Evolutionary conservation across 2,888 invertebrate species (phyloP).

Genomic region (Antheraea yamamai): DNA sequence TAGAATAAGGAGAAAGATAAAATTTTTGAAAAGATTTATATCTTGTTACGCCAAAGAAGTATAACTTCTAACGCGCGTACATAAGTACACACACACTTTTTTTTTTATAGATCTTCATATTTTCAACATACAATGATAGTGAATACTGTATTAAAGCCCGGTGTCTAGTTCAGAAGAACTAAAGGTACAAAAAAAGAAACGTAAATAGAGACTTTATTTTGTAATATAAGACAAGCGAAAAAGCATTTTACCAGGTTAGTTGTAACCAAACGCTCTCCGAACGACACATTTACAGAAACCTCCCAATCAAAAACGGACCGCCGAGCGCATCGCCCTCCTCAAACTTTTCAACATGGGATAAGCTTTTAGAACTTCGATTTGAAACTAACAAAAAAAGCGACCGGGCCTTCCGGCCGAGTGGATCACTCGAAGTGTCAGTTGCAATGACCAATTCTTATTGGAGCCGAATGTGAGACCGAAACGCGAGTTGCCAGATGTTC

Average conservation of each 20-base stretch:
- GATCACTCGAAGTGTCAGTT: slow-evolving; percentile 51
- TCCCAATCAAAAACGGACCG: slow-evolving; percentile 8
- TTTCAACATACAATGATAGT: too few relatives aligned
- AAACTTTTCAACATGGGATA: slow-evolving; percentile 29
- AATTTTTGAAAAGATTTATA: too few relatives aligned
- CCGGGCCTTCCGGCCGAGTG: slow-evolving; percentile 37
- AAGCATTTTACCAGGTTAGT: neutral
- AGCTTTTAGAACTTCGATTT: slow-evolving; percentile 35
- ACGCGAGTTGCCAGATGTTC: neutral
- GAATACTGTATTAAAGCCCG: too few relatives aligned
- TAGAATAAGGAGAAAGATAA: too few relatives aligned
- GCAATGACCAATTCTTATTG: slow-evolving; percentile 39
- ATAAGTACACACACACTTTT: too few relatives aligned
- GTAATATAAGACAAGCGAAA: neutral
- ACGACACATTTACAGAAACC: slow-evolving; percentile 14
- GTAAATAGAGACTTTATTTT: too few relatives aligned
- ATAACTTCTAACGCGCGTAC: too few relatives aligned
- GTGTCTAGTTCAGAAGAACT: too few relatives aligned
- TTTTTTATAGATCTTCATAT: too few relatives aligned
- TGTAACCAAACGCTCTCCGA: neutral
- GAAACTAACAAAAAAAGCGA: slow-evolving; percentile 39
- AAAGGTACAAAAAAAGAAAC: too few relatives aligned
- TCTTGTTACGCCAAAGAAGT: too few relatives aligned
- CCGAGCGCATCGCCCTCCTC: slow-evolving; percentile 15
- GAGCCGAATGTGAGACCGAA: slow-evolving; percentile 34